Base-by-base conservation (phyloP, 2,113 vertebrate species). In the Genyomyrus donnyi region DNA sequence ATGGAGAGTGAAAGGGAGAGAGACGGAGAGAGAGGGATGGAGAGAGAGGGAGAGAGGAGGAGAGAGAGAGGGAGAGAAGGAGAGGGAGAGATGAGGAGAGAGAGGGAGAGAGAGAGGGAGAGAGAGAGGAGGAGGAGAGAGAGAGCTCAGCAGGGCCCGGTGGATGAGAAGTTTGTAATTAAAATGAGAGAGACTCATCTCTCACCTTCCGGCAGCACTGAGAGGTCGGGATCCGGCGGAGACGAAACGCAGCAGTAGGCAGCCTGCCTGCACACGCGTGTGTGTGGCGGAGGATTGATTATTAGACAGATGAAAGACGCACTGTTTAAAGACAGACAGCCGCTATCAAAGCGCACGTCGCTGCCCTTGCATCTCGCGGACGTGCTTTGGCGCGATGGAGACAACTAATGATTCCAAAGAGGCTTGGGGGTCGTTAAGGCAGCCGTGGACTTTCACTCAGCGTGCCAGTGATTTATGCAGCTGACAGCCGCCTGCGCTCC, bases 321-420 rank as follows among this genome's bases (percentile, higher is more conserved):
- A 39, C 85, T 56, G 85, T 56, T 87, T 87, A 87, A 87, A 87
- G 85, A 87, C 48, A 19, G 85, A 87, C 50, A 87, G 50, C 31
- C 27, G 11, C 48, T 87, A 87, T 87, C 85, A 87, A 87, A 87
- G 85, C 85, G 27, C n/a, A 56, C 48, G n/a, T 42, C 13, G 31
- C 48, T 87, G 27, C n/a, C 10, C 50, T 87, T 50, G 31, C 24
- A 21, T 87, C 85, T 53, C 27, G 15, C 31, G 50, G 85, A 87
- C 27, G 85, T 87, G 50, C 27, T 52, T 52, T 0, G 48, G 50
- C 50, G 17, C 27, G 0, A 48, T 21, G 13, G 10, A 56, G 49
- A 35, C 48, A 27, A 87, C 85, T 87, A 87, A 87, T 49, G 50
- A 27, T 49, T 35, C 50, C 50, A 56, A 42, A 56, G 85, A 39